Conservation (phyloP, 1,140 invertebrate genomes). For the Tetranychus urticae region DNA sequence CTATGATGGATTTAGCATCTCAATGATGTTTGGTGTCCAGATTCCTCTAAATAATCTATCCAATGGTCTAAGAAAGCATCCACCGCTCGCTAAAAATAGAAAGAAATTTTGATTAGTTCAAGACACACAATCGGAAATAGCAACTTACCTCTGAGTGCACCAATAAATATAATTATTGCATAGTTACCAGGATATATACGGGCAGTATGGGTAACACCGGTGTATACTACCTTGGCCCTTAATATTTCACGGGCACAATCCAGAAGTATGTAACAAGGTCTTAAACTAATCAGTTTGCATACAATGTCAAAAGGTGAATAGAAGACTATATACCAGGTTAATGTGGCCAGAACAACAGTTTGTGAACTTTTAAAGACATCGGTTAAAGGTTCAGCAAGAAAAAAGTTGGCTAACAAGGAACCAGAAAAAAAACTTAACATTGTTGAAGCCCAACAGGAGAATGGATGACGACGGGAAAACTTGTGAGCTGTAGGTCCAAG, state of each 20-base stretch:
- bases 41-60: constrained; percentile 79
- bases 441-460: constrained; percentile 88
- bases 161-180: constrained; percentile 84
- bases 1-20: constrained; percentile 94
- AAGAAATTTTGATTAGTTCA: too few relatives aligned
- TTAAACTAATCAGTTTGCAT: constrained; percentile 81
- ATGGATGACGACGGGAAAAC: constrained; percentile 87
- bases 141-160: constrained; percentile 58
- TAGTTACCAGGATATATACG: constrained; percentile 92
- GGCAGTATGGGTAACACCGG: constrained; percentile 80
- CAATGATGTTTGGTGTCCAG: constrained; percentile 91
- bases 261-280: constrained; percentile 76
- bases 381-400: constrained; percentile 83
- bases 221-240: constrained; percentile 92
- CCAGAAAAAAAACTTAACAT: constrained; percentile 97
- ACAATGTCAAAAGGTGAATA: constrained; percentile 95
- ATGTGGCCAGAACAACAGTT: constrained; percentile 63
- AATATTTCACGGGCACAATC: constrained; percentile 81
- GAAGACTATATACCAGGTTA: constrained; percentile 83
- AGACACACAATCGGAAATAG: too few relatives aligned
- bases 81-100: constrained; percentile 44
- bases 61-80: constrained; percentile 66
- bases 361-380: constrained; percentile 82
- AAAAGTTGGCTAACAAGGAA: constrained; percentile 70
- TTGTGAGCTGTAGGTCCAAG: constrained; percentile 56